Evolutionary conservation across 2,113 vertebrate genomes (phyloP), one percentile per base, ranked within the genome.

Genomic region (Aramus guarauna): DNA sequence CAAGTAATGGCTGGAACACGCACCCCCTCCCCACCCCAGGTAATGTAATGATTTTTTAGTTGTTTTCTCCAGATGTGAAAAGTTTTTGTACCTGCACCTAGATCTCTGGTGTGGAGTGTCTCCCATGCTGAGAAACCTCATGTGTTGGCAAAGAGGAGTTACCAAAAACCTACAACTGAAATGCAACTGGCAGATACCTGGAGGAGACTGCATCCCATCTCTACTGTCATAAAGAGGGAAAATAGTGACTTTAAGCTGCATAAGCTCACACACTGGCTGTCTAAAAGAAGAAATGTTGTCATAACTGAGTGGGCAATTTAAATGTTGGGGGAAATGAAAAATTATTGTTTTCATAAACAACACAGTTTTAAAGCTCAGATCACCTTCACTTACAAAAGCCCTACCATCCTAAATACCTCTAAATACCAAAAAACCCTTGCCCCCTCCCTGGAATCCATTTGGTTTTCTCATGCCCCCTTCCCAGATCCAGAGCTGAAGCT

Each of bases 11-110:
- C 73, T 71, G 27, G 77, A 82, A 69, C 37, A 50, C 0, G 1
- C 0, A 5, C 3, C 36, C 29, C 7, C 15, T 11, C 9, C 23
- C 9, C n/a, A 15, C 36, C 13, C 13, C 13, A 37, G 23, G 18
- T 26, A 67, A 86, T 71, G 53, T 41, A 45, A 52, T 63, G 10
- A 15, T 23, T 58, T 34, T 67, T 9, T 60, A 9, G 16, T 63
- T 60, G 5, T 6, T 53, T 55, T 69, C 63, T 62, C 39, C 39
- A 37, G 26, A 17, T 55, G 45, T 63, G 21, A 53, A 53, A 74
- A 82, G 37, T 16, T 71, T 66, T 71, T 69, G 58, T 48, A 60
- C 58, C 21, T 56, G 52, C 32, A 50, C 53, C 43, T 34, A 12
- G 12, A n/a, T 32, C 34, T 52, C 53, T 32, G 39, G 30, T 12